Percentiles rank a stretch among this genome's conserved stretches.
phyloP scores from a whole-genome alignment of 1,140 invertebrate species.

The Oedothorax gibbosus region DNA sequence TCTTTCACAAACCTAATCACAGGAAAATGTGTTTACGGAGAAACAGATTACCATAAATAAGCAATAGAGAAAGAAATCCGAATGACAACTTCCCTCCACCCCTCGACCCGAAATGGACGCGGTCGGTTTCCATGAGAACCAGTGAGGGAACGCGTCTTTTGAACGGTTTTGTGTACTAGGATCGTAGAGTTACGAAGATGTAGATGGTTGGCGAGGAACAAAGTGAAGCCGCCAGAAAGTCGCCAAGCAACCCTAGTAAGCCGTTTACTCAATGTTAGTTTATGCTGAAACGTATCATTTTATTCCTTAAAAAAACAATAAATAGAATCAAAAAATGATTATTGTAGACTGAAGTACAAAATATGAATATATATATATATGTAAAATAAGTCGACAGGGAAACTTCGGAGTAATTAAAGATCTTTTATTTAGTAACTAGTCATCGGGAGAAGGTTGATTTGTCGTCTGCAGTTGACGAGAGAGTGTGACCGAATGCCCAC shows the following conservation, averaged over 20 bases:
- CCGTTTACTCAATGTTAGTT: neutral
- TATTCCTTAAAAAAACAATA: too few relatives aligned
- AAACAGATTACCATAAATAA: neutral
- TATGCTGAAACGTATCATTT: too few relatives aligned
- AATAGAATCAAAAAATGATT: too few relatives aligned
- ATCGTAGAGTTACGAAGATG: neutral
- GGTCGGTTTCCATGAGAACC: neutral
- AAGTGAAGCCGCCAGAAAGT: neutral
- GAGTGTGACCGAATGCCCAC: too few relatives aligned
- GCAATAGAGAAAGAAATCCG: neutral
- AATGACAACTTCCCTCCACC: neutral
- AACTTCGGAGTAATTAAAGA: too few relatives aligned
- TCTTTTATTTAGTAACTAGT: too few relatives aligned
- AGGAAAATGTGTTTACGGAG: too few relatives aligned
- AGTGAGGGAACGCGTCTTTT: constrained; percentile 30
- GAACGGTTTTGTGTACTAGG: constrained; percentile 10
- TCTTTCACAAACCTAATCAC: neutral
- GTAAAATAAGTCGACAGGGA: too few relatives aligned
- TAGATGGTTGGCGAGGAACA: neutral
- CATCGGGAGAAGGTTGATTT: too few relatives aligned
- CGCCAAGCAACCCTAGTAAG: neutral
- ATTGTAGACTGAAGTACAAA: too few relatives aligned
- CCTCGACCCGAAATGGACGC: neutral
- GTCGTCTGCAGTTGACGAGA: too few relatives aligned
- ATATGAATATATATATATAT: too few relatives aligned